These are phyloP conservation scores for Taurulus bubalis DNA, from an alignment of 2,113 vertebrate genomes.

Conservation along the genomic window DNA sequence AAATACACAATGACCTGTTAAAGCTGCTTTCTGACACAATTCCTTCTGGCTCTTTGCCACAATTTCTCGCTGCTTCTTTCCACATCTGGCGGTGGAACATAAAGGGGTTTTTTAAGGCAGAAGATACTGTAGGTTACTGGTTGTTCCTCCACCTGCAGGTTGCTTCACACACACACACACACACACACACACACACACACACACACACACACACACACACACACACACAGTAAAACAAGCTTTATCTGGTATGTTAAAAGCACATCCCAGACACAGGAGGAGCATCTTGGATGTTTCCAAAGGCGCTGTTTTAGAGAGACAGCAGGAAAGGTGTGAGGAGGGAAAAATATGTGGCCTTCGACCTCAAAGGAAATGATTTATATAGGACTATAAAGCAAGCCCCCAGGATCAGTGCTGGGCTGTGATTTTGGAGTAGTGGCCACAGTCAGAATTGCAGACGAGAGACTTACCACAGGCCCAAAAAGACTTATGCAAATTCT, in stretches of 20 bases:
- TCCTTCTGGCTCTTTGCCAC: conserved; percentile 66
- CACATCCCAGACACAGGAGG: conserved; percentile 66
- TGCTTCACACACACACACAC: conserved; percentile 53
- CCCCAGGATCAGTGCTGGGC: conserved; percentile 56
- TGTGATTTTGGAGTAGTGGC: conserved; percentile 58
- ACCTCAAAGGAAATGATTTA: conserved; percentile 78
- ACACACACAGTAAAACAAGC: conserved; percentile 49
- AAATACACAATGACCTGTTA: conserved; percentile 57
- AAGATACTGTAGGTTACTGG: conserved; percentile 72
- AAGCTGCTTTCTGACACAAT: conserved; percentile 63
- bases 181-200: background rate
- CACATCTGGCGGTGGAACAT: conserved; percentile 73
- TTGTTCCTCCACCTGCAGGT: conserved; percentile 73
- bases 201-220: conserved; percentile 44
- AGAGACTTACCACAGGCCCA: conserved; percentile 6
- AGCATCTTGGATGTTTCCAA: conserved; percentile 73
- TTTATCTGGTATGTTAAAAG: conserved; percentile 72
- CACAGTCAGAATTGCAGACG: conserved; percentile 35
- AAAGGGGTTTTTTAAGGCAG: conserved; percentile 70
- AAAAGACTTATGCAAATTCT: conserved; percentile 10
- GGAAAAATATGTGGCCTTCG: conserved; percentile 75
- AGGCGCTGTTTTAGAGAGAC: conserved; percentile 67
- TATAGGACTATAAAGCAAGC: conserved; percentile 69
- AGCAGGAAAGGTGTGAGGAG: conserved; percentile 73
- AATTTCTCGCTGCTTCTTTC: conserved; percentile 50